These are phyloP conservation scores for Ammodytes dubius DNA, from an alignment of 2,113 vertebrate genomes.

Conservation along the genomic window DNA sequence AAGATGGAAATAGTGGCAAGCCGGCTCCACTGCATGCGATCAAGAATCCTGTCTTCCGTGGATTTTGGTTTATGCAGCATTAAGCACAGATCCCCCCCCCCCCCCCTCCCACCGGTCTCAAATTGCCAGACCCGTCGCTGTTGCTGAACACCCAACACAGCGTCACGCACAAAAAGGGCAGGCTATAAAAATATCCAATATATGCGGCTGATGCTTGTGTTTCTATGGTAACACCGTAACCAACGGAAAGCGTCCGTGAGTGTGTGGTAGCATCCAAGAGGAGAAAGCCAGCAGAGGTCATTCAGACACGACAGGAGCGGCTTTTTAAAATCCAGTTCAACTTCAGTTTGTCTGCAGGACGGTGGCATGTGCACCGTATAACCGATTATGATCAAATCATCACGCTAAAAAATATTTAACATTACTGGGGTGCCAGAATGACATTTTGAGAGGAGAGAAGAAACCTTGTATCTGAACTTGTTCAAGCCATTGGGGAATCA, in stretches of 20 bases:
- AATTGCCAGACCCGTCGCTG: slow-evolving; percentile 39
- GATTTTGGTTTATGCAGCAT: slow-evolving; percentile 4
- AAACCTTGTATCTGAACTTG: not conserved
- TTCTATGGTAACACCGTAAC: slow-evolving; percentile 76
- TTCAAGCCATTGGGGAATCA: not conserved
- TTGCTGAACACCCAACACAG: slow-evolving; percentile 21
- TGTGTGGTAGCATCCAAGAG: slow-evolving; percentile 35
- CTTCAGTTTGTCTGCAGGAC: not conserved
- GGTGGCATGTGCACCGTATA: not conserved
- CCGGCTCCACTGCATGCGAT: not conserved
- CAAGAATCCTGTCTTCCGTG: slow-evolving; percentile 8
- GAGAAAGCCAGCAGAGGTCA: slow-evolving; percentile 66
- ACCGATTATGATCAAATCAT: not conserved
- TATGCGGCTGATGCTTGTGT: slow-evolving; percentile 67
- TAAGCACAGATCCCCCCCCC: slow-evolving; percentile 3
- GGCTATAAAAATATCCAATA: slow-evolving; percentile 73
- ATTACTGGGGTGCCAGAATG: not conserved
- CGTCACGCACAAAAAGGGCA: slow-evolving; percentile 45
- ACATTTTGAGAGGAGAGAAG: not conserved
- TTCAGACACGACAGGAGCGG: slow-evolving; percentile 45
- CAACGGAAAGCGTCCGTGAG: slow-evolving; percentile 38
- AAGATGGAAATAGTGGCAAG: slow-evolving; percentile 5
- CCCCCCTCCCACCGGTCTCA: not conserved
- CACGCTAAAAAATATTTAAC: not conserved
- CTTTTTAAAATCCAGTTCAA: slow-evolving; percentile 14